A percentile compares a stretch with the other conserved stretches of the same genome.
Evolutionary conservation across 2,797 vertebrate species (phyloP).

Genomic region (Urophycis tenuis): DNA sequence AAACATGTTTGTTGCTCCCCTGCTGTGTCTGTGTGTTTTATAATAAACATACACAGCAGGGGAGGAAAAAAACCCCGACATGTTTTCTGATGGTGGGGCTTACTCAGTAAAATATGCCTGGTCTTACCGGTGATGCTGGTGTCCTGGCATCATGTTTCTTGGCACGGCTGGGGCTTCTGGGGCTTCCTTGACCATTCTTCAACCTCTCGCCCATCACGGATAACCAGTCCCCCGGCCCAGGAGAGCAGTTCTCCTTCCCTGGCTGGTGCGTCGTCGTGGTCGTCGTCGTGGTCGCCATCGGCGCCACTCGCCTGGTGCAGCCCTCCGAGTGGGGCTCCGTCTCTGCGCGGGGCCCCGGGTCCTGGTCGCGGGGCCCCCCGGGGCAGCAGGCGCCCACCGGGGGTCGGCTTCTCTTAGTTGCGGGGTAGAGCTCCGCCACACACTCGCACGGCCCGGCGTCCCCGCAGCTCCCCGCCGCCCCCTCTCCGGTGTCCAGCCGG

Average conservation of each 20-base stretch:
- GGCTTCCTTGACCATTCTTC: constrained; percentile 60
- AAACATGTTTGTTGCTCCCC: background rate
- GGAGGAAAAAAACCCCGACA: no score
- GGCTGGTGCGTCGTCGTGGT: constrained; percentile 28
- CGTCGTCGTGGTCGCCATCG: no score
- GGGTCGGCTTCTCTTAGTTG: constrained; percentile 65
- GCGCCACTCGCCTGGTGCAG: constrained; percentile 19
- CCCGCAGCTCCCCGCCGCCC: constrained; percentile 45
- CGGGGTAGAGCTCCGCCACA: constrained; percentile 72
- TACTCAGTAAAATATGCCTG: background rate
- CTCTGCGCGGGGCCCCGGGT: constrained; percentile 17
- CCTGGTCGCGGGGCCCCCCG: constrained; percentile 23
- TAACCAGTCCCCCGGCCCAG: constrained; percentile 79
- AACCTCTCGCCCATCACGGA: constrained; percentile 79
- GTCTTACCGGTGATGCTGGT: constrained; percentile 60
- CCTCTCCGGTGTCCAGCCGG: constrained; percentile 76
- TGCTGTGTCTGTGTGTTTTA: no score
- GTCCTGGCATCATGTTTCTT: constrained; percentile 69
- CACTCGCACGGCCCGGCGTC: constrained; percentile 66
- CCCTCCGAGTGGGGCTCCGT: constrained; percentile 30
- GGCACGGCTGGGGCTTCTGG: constrained; percentile 55
- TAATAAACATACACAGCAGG: background rate
- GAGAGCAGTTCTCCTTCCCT: constrained; percentile 86
- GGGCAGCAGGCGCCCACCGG: constrained; percentile 36
- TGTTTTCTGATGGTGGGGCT: no score